These are phyloP conservation scores for Bhutanitis thaidina DNA, from an alignment of 2,888 invertebrate genomes.

Conservation along the genomic window DNA sequence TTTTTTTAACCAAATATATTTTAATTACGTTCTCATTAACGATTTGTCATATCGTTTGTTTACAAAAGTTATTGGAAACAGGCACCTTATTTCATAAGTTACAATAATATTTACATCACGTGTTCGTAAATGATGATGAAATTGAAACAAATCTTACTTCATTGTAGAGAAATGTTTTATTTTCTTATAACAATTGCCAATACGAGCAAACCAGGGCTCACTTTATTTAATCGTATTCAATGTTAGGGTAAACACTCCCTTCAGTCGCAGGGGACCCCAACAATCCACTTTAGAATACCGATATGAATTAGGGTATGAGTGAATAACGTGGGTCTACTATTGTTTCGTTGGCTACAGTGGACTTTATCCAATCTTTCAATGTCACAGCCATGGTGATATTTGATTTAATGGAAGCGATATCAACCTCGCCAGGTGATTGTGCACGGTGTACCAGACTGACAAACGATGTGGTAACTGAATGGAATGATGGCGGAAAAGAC, in stretches of 20 bases:
- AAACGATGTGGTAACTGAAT: too few species aligned
- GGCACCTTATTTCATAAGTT: constrained; percentile 15
- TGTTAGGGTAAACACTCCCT: constrained; percentile 11
- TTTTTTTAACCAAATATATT: too few species aligned
- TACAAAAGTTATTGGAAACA: constrained; percentile 10
- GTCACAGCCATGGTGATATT: neutral
- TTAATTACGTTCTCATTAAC: too few species aligned
- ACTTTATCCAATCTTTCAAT: constrained; percentile 11
- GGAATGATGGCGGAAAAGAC: too few species aligned
- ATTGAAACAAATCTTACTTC: constrained; percentile 10
- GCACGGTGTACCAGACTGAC: too few species aligned
- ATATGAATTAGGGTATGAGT: constrained; percentile 12
- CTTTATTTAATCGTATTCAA: constrained; percentile 8
- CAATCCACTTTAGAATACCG: constrained; percentile 16
- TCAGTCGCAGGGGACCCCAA: constrained; percentile 5
- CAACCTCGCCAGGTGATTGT: too few species aligned
- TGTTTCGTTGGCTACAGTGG: constrained; percentile 11
- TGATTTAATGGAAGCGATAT: neutral
- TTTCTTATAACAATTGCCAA: neutral
- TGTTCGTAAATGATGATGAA: constrained; percentile 4
- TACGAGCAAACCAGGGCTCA: constrained; percentile 9
- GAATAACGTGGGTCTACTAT: constrained; percentile 10
- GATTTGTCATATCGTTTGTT: constrained; percentile 8
- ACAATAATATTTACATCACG: constrained; percentile 17
- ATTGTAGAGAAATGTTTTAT: neutral